Conservation (phyloP, 2,113 vertebrate genomes). For the Phalacrocorax brasilianus region DNA sequence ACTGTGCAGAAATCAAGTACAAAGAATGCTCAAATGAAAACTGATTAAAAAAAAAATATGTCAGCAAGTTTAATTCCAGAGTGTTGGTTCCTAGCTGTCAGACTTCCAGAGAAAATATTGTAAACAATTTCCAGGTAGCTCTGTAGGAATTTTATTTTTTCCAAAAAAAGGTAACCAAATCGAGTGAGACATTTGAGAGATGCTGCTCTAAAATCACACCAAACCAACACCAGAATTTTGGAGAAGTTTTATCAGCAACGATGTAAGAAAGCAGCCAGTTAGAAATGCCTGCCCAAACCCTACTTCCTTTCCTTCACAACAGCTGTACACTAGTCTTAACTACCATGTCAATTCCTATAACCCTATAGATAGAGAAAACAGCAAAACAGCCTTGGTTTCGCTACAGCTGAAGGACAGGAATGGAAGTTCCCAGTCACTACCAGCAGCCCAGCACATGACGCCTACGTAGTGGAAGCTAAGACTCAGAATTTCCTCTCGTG, state of each 20-base stretch:
- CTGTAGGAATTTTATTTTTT: background rate
- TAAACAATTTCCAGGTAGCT: background rate
- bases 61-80: background rate
- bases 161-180: background rate
- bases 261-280: background rate
- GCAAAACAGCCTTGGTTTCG: background rate
- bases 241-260: background rate
- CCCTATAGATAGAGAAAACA: fast-evolving
- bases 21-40: background rate
- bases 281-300: background rate
- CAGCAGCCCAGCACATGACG: background rate
- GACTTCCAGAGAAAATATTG: background rate
- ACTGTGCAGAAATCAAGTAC: background rate
- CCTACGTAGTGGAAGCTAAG: background rate
- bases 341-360: background rate
- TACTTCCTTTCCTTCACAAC: background rate
- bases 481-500: constrained; percentile 26
- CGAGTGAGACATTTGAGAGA: background rate
- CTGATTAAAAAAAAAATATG: background rate
- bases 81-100: background rate
- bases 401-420: background rate
- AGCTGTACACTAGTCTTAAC: fast-evolving
- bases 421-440: background rate
- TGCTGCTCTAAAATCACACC: background rate
- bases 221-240: background rate